Conservation (phyloP, 2,888 invertebrate species). For the Nemapogon koenigi region DNA sequence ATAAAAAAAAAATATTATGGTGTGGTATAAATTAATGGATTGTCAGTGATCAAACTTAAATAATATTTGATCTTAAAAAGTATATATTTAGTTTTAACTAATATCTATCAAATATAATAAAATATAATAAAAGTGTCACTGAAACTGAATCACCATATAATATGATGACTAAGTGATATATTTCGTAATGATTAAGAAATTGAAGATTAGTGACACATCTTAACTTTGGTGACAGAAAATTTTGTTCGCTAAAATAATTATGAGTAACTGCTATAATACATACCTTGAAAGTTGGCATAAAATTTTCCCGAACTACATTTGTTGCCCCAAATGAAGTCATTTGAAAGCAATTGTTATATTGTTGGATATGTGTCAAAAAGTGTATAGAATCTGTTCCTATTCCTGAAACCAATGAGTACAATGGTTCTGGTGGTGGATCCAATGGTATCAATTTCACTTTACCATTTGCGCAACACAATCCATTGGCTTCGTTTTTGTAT, state of each 20-base stretch:
- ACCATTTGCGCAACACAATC: slow-evolving; percentile 23
- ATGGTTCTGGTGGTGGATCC: slow-evolving; percentile 21
- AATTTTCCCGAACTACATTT: slow-evolving; percentile 21
- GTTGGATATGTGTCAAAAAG: slow-evolving; percentile 22
- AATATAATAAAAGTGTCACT: too few species aligned
- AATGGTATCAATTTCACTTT: slow-evolving; percentile 23
- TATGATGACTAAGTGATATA: slow-evolving; percentile 13
- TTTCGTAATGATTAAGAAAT: slow-evolving; percentile 11
- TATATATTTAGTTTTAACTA: slow-evolving; percentile 15
- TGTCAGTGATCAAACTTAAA: slow-evolving; percentile 15
- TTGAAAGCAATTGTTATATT: slow-evolving; percentile 24
- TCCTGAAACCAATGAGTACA: slow-evolving; percentile 22
- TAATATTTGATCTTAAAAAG: slow-evolving; percentile 16
- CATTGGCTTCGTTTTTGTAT: slow-evolving; percentile 22
- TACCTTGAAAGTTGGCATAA: slow-evolving; percentile 22
- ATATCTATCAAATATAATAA: slow-evolving; percentile 12
- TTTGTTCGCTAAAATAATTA: slow-evolving; percentile 17
- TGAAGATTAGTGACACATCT: too few species aligned
- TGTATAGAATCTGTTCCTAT: slow-evolving; percentile 21
- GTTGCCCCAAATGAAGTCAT: slow-evolving; percentile 26
- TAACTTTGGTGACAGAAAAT: slow-evolving; percentile 14
- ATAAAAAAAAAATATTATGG: background rate
- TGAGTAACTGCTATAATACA: slow-evolving; percentile 16
- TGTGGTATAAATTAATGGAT: slow-evolving; percentile 15
- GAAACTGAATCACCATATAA: slow-evolving; percentile 14